Evolutionary conservation across 1,140 invertebrate species (phyloP), one percentile per base, ranked within the genome.

Genomic region (Liolophura sinensis): DNA sequence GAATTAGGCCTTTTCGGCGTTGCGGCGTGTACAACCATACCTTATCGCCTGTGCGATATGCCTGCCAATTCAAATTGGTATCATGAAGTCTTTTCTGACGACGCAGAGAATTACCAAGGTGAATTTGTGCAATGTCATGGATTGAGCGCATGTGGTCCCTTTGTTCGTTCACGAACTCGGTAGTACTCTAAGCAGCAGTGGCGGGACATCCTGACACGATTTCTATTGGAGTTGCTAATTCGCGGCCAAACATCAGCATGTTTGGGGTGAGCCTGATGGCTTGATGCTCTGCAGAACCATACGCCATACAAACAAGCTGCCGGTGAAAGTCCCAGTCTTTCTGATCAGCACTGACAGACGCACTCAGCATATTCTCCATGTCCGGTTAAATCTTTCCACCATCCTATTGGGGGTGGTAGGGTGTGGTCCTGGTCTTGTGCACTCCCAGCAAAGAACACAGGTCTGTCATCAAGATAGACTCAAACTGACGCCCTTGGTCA

Each of bases 401-500:
- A 47, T 72, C 65, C 22, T 31, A 61, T 64, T 69, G 54, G 20
- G 68, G 64, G 60, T 72, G 64, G 47, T 64, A 72, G 49, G 62
- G 54, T 31, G 63, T 65, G 25, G 69, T 71, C 25, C 67, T 59
- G 24, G 61, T 63, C 50, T 70, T 66, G n/a, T 67, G 48, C 48
- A 71, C 73, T 22, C 58, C 65, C 14, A 75, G 47, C 12, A 61
- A 49, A 15, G 49, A n/a, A 52, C 67, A 72, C 14, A 72, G 59
- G 65, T 70, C 64, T 16, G 48, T n/a, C 24, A 73, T 60, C 5
- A 74, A 20, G 16, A 67, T 48, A 20, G 51, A 65, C 56, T 64
- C 49, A 55, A 76, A 72, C 50, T 74, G 49, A 48, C n/a, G 51
- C 9, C 80, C 83, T 65, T 83, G 78, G 65, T 85, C 81, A 86